Conservation (phyloP, 2,888 invertebrate genomes). For the Napeogenes sylphis region DNA sequence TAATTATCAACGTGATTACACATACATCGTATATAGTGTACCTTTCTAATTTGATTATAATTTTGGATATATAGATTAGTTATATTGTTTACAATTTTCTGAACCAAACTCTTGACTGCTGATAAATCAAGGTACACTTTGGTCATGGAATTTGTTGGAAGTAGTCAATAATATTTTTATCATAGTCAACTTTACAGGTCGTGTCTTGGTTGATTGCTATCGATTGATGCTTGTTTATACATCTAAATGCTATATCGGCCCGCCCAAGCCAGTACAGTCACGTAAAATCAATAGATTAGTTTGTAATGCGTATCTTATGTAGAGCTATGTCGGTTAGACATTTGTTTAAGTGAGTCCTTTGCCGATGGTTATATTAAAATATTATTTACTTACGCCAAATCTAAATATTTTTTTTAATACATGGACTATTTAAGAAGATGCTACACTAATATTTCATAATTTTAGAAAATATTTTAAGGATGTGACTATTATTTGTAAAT, state of each 20-base stretch:
- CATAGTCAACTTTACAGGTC: slow-evolving; percentile 26
- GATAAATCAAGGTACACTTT: neutral
- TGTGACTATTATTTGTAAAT: too few species aligned
- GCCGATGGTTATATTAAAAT: neutral
- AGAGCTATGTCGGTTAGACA: neutral
- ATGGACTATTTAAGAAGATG: too few species aligned
- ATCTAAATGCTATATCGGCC: slow-evolving; percentile 47
- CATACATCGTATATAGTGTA: too few species aligned
- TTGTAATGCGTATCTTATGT: slow-evolving; percentile 16
- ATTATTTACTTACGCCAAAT: neutral
- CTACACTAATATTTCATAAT: too few species aligned
- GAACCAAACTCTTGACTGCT: neutral
- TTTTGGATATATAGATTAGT: too few species aligned
- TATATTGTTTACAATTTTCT: neutral
- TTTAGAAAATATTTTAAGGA: too few species aligned
- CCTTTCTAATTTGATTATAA: too few species aligned
- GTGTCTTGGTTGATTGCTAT: slow-evolving; percentile 50
- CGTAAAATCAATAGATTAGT: slow-evolving; percentile 28
- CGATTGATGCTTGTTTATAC: slow-evolving; percentile 55
- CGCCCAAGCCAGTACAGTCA: slow-evolving; percentile 9
- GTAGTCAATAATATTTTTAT: neutral
- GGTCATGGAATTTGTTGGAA: neutral
- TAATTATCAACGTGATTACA: too few species aligned
- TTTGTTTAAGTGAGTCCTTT: neutral
- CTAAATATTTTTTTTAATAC: too few species aligned